phyloP scores from a whole-genome alignment of 2,113 vertebrate species.

The Polyodon spathula region DNA sequence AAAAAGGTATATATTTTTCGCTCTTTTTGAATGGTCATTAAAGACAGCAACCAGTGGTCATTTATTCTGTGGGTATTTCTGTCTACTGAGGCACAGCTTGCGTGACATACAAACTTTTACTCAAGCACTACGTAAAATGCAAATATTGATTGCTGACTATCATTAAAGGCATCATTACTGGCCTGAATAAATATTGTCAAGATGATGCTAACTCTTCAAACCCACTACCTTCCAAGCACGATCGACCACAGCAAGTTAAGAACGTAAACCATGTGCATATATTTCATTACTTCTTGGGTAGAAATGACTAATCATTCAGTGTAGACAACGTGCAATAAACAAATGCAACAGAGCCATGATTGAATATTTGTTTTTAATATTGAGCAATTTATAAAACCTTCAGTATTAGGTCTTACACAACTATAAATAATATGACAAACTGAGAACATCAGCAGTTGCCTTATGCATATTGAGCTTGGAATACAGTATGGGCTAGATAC shows the following conservation, averaged over 20 bases:
- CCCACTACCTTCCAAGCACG: slow-evolving; percentile 5
- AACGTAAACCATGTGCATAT: slow-evolving; percentile 7
- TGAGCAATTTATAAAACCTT: slow-evolving; percentile 21
- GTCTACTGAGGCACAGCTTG: slow-evolving; percentile 1
- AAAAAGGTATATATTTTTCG: too few relatives aligned
- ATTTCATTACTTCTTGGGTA: neutral
- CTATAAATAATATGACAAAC: slow-evolving; percentile 15
- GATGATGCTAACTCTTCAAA: slow-evolving; percentile 25
- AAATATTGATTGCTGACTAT: slow-evolving; percentile 18
- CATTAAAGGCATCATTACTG: slow-evolving; percentile 17
- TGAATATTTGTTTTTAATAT: slow-evolving; percentile 33
- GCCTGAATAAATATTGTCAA: slow-evolving; percentile 17
- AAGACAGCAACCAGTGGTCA: neutral
- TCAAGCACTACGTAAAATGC: slow-evolving; percentile 10
- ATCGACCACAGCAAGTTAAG: slow-evolving; percentile 5
- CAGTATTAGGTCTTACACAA: neutral
- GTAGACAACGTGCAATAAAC: slow-evolving; percentile 15
- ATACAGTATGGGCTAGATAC: neutral
- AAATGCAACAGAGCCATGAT: slow-evolving; percentile 15
- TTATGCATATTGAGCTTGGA: slow-evolving; percentile 18
- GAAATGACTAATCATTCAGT: slow-evolving; percentile 30
- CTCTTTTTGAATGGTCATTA: too few relatives aligned
- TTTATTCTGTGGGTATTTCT: slow-evolving; percentile 8
- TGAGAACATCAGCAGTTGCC: slow-evolving; percentile 5
- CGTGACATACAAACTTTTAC: slow-evolving; percentile 10